A percentile compares a stretch with the other conserved stretches of the same genome.
phyloP scores from a whole-genome alignment of 1,140 invertebrate species.

The Samia ricini region DNA sequence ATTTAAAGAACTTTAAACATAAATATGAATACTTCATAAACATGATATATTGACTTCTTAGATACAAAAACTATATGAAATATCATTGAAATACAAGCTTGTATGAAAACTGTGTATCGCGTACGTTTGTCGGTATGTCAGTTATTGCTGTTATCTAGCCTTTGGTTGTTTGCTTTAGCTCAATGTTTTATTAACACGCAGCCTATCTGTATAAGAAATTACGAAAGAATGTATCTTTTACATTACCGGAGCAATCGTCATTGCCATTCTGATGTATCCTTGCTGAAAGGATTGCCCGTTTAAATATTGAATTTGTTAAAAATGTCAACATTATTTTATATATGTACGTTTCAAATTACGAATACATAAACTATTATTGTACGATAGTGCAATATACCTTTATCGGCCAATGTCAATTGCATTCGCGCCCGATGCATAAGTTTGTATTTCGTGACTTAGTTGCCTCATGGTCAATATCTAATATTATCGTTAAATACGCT shows the following conservation, averaged over 20 bases:
- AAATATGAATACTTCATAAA: no score
- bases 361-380: constrained; percentile 6
- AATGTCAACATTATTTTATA: neutral
- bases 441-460: constrained; percentile 16
- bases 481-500: neutral
- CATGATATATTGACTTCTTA: no score
- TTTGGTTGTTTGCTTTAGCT: constrained; percentile 40
- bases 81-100: neutral
- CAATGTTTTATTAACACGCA: constrained; percentile 48
- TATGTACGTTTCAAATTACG: neutral
- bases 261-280: constrained; percentile 15
- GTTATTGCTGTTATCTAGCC: constrained; percentile 36
- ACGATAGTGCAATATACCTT: constrained; percentile 24
- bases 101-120: neutral
- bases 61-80: no score
- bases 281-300: constrained; percentile 1
- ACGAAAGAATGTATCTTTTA: constrained; percentile 40
- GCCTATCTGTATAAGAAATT: constrained; percentile 37
- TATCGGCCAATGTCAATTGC: constrained; percentile 27
- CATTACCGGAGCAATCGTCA: constrained; percentile 18
- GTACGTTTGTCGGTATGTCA: constrained; percentile 26
- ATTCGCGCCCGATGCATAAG: constrained; percentile 6
- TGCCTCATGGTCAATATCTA: constrained; percentile 13
- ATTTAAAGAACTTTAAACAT: no score
- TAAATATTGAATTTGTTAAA: neutral